Evolutionary conservation across 2,113 vertebrate genomes (phyloP).

Genomic region (Bujurquina vittata): DNA sequence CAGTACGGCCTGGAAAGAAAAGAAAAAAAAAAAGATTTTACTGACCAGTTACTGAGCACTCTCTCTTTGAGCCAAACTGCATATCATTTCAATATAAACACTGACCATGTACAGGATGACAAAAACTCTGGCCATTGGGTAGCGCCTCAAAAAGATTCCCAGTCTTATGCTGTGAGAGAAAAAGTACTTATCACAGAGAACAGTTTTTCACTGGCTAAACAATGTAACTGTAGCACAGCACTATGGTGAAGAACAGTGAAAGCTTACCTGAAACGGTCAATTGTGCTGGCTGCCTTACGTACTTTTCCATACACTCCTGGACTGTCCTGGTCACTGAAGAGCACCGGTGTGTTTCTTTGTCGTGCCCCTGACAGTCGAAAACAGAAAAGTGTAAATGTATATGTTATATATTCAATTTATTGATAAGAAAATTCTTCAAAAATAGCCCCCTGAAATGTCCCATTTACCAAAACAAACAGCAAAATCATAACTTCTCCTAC

Average conservation of each 20-base stretch:
- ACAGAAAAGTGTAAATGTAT: not conserved
- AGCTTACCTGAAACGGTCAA: slow-evolving; percentile 93
- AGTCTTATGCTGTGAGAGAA: slow-evolving; percentile 87
- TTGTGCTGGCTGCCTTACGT: slow-evolving; percentile 93
- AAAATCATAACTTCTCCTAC: slow-evolving; percentile 34
- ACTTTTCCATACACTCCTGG: slow-evolving; percentile 90
- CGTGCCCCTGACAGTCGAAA: slow-evolving; percentile 82
- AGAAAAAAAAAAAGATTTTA: slow-evolving; percentile 12
- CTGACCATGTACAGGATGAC: slow-evolving; percentile 98
- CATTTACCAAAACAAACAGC: not conserved
- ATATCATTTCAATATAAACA: slow-evolving; percentile 11
- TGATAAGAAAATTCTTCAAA: not conserved
- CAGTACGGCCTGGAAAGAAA: slow-evolving; percentile 85
- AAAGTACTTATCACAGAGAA: not conserved
- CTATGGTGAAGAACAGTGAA: not conserved
- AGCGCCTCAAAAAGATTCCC: slow-evolving; percentile 95
- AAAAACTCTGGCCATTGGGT: slow-evolving; percentile 93
- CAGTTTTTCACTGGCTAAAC: not conserved
- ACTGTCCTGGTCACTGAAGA: slow-evolving; percentile 88
- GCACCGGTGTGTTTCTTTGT: slow-evolving; percentile 89
- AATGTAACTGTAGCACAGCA: not conserved
- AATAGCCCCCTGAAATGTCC: not conserved
- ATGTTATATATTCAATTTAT: not conserved
- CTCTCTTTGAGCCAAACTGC: not conserved
- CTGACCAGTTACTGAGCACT: not conserved